These are phyloP conservation scores for Philaenus spumarius DNA, from an alignment of 1,140 invertebrate genomes.

Conservation along the genomic window DNA sequence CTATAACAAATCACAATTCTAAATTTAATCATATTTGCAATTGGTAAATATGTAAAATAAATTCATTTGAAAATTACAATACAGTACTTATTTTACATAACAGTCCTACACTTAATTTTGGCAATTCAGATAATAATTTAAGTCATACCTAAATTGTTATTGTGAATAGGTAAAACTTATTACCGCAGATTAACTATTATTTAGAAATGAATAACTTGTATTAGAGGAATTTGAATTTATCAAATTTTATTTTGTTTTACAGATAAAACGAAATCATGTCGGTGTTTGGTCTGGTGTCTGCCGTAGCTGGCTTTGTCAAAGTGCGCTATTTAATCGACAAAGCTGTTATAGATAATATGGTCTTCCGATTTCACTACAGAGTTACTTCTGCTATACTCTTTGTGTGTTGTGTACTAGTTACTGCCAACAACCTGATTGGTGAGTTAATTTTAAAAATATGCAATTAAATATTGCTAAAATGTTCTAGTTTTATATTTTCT, in stretches of 20 bases:
- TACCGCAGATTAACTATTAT: no score
- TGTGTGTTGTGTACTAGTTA: conserved; percentile 79
- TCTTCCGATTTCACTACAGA: conserved; percentile 84
- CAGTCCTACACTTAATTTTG: no score
- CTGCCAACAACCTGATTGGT: conserved; percentile 83
- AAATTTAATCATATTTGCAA: no score
- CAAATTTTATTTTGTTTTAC: background rate
- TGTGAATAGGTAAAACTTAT: no score
- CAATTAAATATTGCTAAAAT: background rate
- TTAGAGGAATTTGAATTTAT: no score
- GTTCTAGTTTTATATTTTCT: background rate
- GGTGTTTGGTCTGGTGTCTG: conserved; percentile 70
- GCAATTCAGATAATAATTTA: no score
- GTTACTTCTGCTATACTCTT: conserved; percentile 83
- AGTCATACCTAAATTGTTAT: no score
- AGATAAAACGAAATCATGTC: conserved; percentile 48
- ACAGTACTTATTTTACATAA: no score
- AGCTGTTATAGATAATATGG: conserved; percentile 81
- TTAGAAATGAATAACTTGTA: no score
- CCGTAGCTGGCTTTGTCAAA: conserved; percentile 79
- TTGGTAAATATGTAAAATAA: no score
- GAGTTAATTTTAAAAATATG: conserved; percentile 37
- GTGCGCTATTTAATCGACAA: conserved; percentile 78
- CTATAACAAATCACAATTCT: no score
- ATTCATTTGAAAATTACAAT: no score